Evolutionary conservation across 2,888 invertebrate species (phyloP).

Genomic region (Conops quadrifasciatus): DNA sequence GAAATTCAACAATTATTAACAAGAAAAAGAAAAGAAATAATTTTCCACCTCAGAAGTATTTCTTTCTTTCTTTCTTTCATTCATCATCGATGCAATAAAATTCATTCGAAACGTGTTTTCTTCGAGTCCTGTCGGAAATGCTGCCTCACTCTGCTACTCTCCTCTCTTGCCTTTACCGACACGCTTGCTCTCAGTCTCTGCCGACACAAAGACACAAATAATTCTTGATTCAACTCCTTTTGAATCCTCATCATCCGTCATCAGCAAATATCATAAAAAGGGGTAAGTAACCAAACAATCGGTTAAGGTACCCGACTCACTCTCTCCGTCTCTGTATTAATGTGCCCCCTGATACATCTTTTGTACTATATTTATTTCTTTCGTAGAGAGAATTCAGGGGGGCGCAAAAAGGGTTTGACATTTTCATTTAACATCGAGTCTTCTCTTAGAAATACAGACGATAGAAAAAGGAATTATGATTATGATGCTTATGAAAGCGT

Average conservation of each 20-base stretch:
- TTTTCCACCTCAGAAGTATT: slow-evolving; percentile 22
- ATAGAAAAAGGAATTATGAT: slow-evolving; percentile 2
- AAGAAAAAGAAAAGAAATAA: slow-evolving; percentile 9
- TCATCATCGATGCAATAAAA: not conserved
- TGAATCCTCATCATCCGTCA: no score
- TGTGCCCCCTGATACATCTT: not conserved
- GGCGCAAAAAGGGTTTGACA: slow-evolving; percentile 16
- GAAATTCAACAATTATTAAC: not conserved
- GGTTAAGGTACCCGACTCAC: not conserved
- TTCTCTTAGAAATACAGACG: not conserved
- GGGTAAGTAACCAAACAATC: no score
- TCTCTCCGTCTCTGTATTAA: not conserved
- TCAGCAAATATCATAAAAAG: no score
- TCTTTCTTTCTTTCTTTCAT: not conserved
- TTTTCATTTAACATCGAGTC: slow-evolving; percentile 9
- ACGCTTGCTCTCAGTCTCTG: no score
- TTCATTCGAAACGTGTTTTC: slow-evolving; percentile 1
- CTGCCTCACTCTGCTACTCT: not conserved
- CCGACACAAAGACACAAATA: no score
- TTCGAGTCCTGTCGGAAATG: not conserved
- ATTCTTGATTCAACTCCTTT: no score
- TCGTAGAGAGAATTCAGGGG: not conserved
- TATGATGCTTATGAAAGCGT: slow-evolving; percentile 21
- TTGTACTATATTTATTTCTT: not conserved
- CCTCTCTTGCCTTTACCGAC: not conserved